Evolutionary conservation across 2,888 invertebrate species (phyloP).

Genomic region (Cecidostiba fungosa): DNA sequence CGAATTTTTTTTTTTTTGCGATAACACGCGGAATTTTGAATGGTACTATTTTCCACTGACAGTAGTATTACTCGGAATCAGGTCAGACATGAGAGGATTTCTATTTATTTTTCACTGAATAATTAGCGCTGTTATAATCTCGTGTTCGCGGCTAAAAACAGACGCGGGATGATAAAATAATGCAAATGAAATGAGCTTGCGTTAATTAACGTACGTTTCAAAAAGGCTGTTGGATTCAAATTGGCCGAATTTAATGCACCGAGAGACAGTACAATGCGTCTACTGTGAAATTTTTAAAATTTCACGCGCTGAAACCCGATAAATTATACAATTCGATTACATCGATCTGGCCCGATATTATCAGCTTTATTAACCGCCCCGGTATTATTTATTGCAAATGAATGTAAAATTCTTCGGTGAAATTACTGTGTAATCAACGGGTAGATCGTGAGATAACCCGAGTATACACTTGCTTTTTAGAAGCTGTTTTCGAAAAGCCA

Average conservation of each 20-base stretch:
- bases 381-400: neutral
- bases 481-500: neutral
- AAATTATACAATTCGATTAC: slow-evolving; percentile 9
- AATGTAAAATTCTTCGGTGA: neutral
- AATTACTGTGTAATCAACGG: neutral
- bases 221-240: too few relatives aligned
- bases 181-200: too few relatives aligned
- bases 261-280: neutral
- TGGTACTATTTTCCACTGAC: neutral
- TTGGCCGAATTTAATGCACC: too few relatives aligned
- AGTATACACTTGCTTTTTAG: neutral
- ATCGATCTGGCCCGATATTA: neutral
- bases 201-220: too few relatives aligned
- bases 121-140: too few relatives aligned
- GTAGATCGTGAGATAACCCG: neutral
- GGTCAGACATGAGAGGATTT: neutral
- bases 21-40: neutral
- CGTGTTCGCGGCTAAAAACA: too few relatives aligned
- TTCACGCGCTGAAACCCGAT: neutral
- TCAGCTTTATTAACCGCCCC: neutral
- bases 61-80: neutral
- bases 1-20: neutral
- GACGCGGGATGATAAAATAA: too few relatives aligned
- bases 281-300: neutral
- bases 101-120: too few relatives aligned